phyloP scores from a whole-genome alignment of 2,888 invertebrate genomes.

The Spodoptera littoralis region DNA sequence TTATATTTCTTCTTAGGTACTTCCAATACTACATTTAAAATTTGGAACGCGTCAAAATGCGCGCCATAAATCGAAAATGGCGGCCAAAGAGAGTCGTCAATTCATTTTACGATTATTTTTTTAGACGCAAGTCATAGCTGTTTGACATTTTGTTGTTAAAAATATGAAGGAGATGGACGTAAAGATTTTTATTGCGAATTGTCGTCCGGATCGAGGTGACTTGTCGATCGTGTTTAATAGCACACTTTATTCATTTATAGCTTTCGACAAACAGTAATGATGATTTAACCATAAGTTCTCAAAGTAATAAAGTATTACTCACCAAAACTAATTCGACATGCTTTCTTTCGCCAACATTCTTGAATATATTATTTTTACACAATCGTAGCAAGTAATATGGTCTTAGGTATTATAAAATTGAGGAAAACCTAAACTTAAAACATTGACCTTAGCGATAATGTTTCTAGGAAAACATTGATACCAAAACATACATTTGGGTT shows the following conservation, averaged over 20 bases:
- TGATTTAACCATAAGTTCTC: slow-evolving; percentile 6
- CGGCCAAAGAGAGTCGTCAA: slow-evolving; percentile 76
- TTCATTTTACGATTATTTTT: slow-evolving; percentile 74
- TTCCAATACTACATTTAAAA: slow-evolving; percentile 58
- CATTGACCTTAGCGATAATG: slow-evolving; percentile 2
- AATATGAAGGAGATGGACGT: slow-evolving; percentile 27
- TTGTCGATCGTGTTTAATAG: slow-evolving; percentile 32
- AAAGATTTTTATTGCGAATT: slow-evolving; percentile 54
- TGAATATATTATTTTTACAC: slow-evolving; percentile 1
- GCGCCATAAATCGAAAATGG: slow-evolving; percentile 74
- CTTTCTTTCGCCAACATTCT: too few relatives aligned
- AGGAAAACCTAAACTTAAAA: too few relatives aligned
- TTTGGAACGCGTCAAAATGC: slow-evolving; percentile 56
- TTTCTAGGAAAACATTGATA: not conserved
- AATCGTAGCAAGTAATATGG: not conserved
- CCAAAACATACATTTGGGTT: slow-evolving; percentile 20
- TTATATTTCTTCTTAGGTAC: slow-evolving; percentile 6
- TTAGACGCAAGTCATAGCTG: slow-evolving; percentile 38
- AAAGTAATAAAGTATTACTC: too few relatives aligned
- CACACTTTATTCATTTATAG: slow-evolving; percentile 27
- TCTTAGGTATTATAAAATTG: too few relatives aligned
- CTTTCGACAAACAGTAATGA: slow-evolving; percentile 30
- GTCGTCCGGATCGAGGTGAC: slow-evolving; percentile 12
- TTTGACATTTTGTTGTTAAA: slow-evolving; percentile 50
- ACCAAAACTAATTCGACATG: too few relatives aligned